Evolutionary conservation across 2,888 invertebrate species (phyloP).

Genomic region (Ophion ventricosus): DNA sequence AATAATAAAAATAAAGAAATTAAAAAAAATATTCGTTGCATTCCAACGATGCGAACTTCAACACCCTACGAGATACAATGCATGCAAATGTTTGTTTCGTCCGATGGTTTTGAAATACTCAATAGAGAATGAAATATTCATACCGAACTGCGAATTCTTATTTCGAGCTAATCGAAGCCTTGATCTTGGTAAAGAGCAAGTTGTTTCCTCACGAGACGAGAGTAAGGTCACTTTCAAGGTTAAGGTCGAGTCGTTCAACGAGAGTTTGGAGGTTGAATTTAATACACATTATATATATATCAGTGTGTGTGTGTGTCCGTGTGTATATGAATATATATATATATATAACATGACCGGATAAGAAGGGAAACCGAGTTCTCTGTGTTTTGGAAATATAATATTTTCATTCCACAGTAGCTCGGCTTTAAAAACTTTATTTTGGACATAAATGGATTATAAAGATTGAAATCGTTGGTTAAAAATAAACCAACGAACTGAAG

Average conservation of each 20-base stretch:
- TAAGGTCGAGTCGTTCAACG: constrained; percentile 47
- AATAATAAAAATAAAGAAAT: too few relatives aligned
- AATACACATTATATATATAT: constrained; percentile 9
- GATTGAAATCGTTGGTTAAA: too few relatives aligned
- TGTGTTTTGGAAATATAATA: too few relatives aligned
- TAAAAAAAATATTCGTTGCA: too few relatives aligned
- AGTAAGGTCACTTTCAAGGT: constrained; percentile 59
- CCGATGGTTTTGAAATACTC: neutral
- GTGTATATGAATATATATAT: too few relatives aligned
- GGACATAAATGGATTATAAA: too few relatives aligned
- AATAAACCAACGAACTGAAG: too few relatives aligned
- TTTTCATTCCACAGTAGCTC: too few relatives aligned
- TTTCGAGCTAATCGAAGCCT: constrained; percentile 20
- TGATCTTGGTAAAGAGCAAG: constrained; percentile 15
- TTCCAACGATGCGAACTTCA: too few relatives aligned
- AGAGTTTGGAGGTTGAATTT: constrained; percentile 39
- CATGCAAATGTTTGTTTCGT: neutral
- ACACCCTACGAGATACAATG: neutral
- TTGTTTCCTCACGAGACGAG: constrained; percentile 40
- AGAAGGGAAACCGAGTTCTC: neutral
- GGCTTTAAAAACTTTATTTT: too few relatives aligned
- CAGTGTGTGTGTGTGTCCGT: too few relatives aligned
- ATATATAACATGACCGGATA: neutral
- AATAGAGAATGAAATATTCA: neutral
- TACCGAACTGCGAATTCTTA: neutral